Base-by-base conservation (phyloP, 2,888 invertebrate species). In the Drosophila kambysellisi region DNA sequence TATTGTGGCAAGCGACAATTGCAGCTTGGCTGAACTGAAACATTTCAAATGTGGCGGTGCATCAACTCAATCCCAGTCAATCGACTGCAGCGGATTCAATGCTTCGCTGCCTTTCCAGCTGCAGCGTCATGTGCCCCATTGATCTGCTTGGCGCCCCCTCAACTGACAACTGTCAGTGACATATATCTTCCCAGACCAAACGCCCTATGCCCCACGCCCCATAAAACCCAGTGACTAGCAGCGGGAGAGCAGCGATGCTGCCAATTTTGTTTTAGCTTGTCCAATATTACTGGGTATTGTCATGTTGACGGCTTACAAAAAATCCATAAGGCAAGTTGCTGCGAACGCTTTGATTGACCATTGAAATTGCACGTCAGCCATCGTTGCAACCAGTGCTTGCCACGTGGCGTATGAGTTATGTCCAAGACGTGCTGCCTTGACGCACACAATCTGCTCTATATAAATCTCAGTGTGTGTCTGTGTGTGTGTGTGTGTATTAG, bases 331-430 rank as follows among this genome's bases (percentile, higher is more conserved):
- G 69, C 70, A 58, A 74, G 76, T 77, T 74, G 70, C 76, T 60
- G 68, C 75, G 79, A 70, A 60, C 75, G 80, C 64, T 78, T 83
- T 87, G 87, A 87, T 87, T 87, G 87, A 88, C 87, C 87, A 89
- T 88, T 89, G 87, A 89, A 87, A 88, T 78, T 83, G 88, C 82
- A 87, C 76, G 82, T 82, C 89, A 37, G 37, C 37, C 15, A 84
- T 57, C 76, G 50, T 69, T 52, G 68, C 52, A 50, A 56, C 12
- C 39, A 43, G 61, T 52, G 39, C 17, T 30, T 52, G 30, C 77
- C 83, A 84, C 84, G 77, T 74, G 88, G 76, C 82, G 75, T 79
- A 89, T 87, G 88, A 86, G 81, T 81, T 82, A 89, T 89, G 75
- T 63, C 59, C 52, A 57, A 64, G 70, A 83, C 82, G 74, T 78